These are phyloP conservation scores for Hesperophylax magnus DNA, from an alignment of 1,140 invertebrate species.

Conservation along the genomic window DNA sequence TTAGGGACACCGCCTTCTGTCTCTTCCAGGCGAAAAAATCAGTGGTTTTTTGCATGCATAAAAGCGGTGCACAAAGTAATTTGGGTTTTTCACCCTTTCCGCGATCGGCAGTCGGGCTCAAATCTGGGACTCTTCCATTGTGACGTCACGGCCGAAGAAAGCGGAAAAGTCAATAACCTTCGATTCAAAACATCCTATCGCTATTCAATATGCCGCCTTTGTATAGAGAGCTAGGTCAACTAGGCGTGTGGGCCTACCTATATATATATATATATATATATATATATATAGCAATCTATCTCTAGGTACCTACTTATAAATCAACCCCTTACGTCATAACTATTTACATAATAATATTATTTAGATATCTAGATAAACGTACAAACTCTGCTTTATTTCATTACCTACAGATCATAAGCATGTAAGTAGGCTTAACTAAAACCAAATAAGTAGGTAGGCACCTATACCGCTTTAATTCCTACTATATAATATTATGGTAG, in stretches of 20 bases:
- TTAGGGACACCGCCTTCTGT: neutral
- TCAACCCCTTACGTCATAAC: no score
- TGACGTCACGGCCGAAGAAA: slow-evolving; percentile 14
- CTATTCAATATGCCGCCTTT: neutral
- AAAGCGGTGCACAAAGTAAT: neutral
- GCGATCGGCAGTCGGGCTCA: neutral
- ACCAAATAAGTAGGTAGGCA: no score
- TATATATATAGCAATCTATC: no score
- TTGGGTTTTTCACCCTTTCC: neutral
- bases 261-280: neutral
- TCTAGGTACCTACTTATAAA: no score
- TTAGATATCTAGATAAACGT: no score
- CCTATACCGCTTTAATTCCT: no score
- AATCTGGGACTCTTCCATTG: neutral
- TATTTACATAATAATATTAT: no score
- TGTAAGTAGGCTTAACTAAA: no score
- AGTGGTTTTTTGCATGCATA: neutral
- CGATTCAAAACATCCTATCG: slow-evolving; percentile 32
- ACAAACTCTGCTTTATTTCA: no score
- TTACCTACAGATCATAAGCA: no score
- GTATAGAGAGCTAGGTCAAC: no score
- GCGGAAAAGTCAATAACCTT: slow-evolving; percentile 37
- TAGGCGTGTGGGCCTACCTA: slow-evolving; percentile 8
- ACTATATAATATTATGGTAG: no score
- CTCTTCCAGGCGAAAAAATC: neutral